phyloP scores from a whole-genome alignment of 2,113 vertebrate genomes.

The Trinectes maculatus region DNA sequence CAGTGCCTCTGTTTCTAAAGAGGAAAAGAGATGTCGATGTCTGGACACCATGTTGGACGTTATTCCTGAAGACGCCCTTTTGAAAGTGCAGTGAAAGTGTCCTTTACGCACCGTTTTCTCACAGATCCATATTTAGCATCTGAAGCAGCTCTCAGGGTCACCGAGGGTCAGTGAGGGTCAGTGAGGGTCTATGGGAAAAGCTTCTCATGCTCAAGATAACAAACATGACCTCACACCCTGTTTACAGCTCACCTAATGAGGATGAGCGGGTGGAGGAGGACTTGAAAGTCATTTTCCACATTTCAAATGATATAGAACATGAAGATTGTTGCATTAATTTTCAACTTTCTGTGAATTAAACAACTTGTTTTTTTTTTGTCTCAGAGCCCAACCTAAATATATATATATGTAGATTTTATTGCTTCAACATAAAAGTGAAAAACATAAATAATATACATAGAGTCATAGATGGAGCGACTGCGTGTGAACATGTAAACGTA shows the following conservation, averaged over 20 bases:
- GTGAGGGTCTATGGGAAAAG: background rate
- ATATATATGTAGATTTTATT: too few relatives aligned
- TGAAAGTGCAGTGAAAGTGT: background rate
- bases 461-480: too few relatives aligned
- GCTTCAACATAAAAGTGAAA: too few relatives aligned
- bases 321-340: too few relatives aligned
- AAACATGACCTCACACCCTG: background rate
- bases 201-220: background rate
- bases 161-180: background rate
- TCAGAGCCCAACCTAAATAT: too few relatives aligned
- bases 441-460: too few relatives aligned
- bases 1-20: background rate
- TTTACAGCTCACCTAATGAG: background rate
- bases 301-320: too few relatives aligned
- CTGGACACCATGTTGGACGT: background rate
- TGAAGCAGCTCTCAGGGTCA: background rate
- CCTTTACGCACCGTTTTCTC: background rate
- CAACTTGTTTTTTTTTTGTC: too few relatives aligned
- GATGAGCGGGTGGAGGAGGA: too few relatives aligned
- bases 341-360: background rate
- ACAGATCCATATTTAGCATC: background rate
- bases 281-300: too few relatives aligned
- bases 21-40: background rate
- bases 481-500: too few relatives aligned
- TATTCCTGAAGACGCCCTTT: too few relatives aligned